phyloP scores from a whole-genome alignment of 1,140 invertebrate genomes.

The Chironomus striatipennis region DNA sequence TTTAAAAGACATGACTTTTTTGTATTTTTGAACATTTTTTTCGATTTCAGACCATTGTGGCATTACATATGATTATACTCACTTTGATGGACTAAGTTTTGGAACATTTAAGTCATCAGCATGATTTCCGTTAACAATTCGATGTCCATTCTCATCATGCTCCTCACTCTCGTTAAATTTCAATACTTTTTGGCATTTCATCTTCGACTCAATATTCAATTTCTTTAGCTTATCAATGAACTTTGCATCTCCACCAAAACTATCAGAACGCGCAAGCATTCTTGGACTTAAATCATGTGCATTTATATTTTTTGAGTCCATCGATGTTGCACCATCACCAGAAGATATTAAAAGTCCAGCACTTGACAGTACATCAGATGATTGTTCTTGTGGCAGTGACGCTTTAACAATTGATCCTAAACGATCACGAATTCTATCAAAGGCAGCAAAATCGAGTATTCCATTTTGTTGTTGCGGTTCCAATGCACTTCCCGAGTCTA shows the following conservation, averaged over 20 bases:
- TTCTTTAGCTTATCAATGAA: conserved; percentile 60
- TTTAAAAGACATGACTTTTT: no score
- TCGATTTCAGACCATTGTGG: no score
- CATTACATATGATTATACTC: no score
- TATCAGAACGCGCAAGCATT: conserved; percentile 53
- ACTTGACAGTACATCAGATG: conserved; percentile 44
- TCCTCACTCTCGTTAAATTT: conserved; percentile 33
- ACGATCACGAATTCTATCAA: conserved; percentile 49
- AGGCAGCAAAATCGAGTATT: conserved; percentile 44
- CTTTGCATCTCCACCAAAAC: conserved; percentile 65
- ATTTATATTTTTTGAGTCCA: neutral
- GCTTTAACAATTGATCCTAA: conserved; percentile 55
- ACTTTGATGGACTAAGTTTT: conserved; percentile 41
- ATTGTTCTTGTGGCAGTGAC: conserved; percentile 36
- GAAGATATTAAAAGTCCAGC: conserved; percentile 49
- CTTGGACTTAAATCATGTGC: conserved; percentile 37
- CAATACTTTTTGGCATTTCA: conserved; percentile 19
- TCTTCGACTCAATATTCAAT: conserved; percentile 26
- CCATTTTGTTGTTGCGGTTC: conserved; percentile 26
- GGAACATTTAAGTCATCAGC: neutral
- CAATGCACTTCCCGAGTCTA: conserved; percentile 41
- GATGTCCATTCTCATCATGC: conserved; percentile 25
- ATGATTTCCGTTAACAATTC: neutral
- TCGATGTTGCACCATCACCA: conserved; percentile 28
- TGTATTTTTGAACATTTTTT: no score